phyloP scores from a whole-genome alignment of 2,113 vertebrate genomes.

The Dinomys branickii region DNA sequence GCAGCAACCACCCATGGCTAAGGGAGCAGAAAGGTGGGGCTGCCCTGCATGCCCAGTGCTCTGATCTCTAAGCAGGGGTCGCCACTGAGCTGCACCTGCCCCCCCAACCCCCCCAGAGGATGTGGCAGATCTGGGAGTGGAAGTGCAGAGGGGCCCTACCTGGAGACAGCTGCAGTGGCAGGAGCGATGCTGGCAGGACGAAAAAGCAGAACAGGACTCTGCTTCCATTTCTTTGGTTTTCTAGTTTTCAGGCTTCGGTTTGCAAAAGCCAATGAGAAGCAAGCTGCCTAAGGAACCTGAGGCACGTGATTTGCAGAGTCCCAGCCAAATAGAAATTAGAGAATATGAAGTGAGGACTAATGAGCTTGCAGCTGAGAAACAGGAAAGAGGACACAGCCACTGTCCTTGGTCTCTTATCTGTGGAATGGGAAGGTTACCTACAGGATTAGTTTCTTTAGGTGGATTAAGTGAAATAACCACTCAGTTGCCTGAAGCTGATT shows the following conservation, averaged over 20 bases:
- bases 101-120: no score
- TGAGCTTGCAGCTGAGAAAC: neutral
- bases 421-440: constrained; percentile 3
- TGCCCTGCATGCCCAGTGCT: neutral
- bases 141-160: neutral
- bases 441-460: neutral
- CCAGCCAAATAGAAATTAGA: neutral
- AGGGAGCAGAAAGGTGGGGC: neutral
- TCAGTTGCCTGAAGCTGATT: neutral
- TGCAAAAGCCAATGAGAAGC: neutral
- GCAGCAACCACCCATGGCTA: no score
- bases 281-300: neutral
- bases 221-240: neutral
- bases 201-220: neutral
- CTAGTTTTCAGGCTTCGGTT: neutral
- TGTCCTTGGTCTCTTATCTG: neutral
- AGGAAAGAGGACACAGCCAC: neutral
- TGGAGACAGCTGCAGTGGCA: neutral
- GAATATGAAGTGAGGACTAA: neutral
- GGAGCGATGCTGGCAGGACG: neutral
- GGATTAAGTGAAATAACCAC: constrained; percentile 1
- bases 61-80: neutral
- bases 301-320: neutral
- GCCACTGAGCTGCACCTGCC: neutral
- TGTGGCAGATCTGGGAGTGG: neutral